A percentile compares a stretch with the other conserved stretches of the same genome.
These are phyloP conservation scores for Drosophila neonasuta DNA, from an alignment of 2,888 invertebrate species.

Conservation along the genomic window DNA sequence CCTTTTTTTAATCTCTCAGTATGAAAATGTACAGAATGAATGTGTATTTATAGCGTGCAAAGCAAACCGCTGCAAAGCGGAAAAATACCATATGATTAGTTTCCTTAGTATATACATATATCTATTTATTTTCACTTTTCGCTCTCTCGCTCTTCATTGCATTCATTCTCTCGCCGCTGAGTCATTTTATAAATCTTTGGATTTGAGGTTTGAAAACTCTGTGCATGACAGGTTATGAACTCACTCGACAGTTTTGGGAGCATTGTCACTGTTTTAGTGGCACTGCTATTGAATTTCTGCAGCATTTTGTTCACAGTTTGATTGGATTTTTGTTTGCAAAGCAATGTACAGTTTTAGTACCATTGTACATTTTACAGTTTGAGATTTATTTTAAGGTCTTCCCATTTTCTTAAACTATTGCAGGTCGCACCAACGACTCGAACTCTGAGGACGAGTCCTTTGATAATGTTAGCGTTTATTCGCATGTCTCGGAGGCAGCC, in stretches of 20 bases:
- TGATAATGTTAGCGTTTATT: constrained; percentile 92
- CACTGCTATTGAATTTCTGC: not conserved
- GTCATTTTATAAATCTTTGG: constrained; percentile 12
- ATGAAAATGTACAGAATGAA: not conserved
- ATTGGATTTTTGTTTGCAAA: not conserved
- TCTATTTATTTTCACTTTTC: constrained; percentile 6
- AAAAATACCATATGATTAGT: constrained; percentile 33
- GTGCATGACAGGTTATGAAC: not conserved
- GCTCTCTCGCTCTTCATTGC: constrained; percentile 2
- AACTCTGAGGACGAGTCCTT: constrained; percentile 91
- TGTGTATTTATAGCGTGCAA: constrained; percentile 20
- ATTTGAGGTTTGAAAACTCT: constrained; percentile 10
- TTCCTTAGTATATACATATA: not conserved
- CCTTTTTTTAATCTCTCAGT: constrained; percentile 7
- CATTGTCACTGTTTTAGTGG: constrained; percentile 10
- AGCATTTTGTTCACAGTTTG: constrained; percentile 7
- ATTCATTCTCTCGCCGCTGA: constrained; percentile 16
- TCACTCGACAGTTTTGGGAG: not conserved
- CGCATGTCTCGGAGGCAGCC: constrained; percentile 88
- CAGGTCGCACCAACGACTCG: constrained; percentile 83
- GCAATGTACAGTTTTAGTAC: not conserved
- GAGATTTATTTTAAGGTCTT: not conserved
- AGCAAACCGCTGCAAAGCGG: constrained; percentile 21
- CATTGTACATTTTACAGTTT: not conserved
- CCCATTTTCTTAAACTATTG: not conserved